A percentile compares a stretch with the other conserved stretches of the same genome.
phyloP scores from a whole-genome alignment of 2,888 invertebrate species.

The Selenia dentaria region DNA sequence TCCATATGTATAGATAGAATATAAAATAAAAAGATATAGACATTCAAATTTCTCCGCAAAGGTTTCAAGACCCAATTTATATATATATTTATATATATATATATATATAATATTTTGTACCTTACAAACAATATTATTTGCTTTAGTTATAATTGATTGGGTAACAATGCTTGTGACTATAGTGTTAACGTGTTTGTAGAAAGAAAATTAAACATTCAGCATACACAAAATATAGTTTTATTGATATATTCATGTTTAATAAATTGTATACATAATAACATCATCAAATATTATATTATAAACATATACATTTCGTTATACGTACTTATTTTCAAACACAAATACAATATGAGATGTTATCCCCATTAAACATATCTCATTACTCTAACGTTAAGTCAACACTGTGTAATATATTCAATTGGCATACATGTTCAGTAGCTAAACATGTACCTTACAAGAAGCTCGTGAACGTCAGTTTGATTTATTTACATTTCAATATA shows the following conservation, averaged over 20 bases:
- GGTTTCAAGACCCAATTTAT: no score
- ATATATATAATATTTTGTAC: no score
- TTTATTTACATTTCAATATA: constrained; percentile 74
- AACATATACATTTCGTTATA: constrained; percentile 85
- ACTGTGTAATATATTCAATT: constrained; percentile 61
- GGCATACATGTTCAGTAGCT: constrained; percentile 64
- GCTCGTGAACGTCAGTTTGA: constrained; percentile 60
- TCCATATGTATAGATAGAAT: no score
- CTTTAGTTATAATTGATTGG: no score
- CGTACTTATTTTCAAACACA: constrained; percentile 83
- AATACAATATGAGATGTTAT: constrained; percentile 84
- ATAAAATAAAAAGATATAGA: no score
- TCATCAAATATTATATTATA: constrained; percentile 85
- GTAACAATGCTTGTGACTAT: no score
- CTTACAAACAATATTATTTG: no score
- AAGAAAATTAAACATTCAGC: constrained; percentile 72
- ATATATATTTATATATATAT: no score
- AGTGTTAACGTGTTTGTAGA: constrained; percentile 46
- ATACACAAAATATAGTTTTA: constrained; percentile 86
- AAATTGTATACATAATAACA: constrained; percentile 85
- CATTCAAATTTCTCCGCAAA: no score
- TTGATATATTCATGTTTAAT: constrained; percentile 85
- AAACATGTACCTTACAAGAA: constrained; percentile 62
- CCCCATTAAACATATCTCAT: constrained; percentile 73
- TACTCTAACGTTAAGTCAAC: constrained; percentile 72